Base-by-base conservation (phyloP, 2,797 vertebrate species). In the Chrosomus eos region DNA sequence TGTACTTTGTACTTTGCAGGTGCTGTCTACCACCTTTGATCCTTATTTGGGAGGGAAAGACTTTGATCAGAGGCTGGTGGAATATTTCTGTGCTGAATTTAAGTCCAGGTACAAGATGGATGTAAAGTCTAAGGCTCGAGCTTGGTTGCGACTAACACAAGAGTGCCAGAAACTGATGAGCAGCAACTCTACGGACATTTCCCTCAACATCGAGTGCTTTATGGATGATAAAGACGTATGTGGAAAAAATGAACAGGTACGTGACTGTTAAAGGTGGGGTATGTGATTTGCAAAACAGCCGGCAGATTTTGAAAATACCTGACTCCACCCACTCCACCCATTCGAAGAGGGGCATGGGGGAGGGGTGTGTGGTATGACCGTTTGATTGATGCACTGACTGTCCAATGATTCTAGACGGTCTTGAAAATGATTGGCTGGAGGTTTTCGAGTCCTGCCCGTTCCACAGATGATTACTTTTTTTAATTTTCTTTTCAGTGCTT, bases 81-180 rank as follows among this genome's bases (percentile, higher is more conserved):
- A 96, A 87, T 85, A 96, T 84, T 97, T 96, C 21, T 96, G 95
- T 92, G 91, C 87, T 28, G 95, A 96, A 89, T 96, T 96, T 90
- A 95, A 95, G 90, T 87, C 92, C 0, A 96, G 93, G 79, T 96
- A 95, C 88, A 95, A 93, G 87, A 86, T 96, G 87, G 95, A 95
- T 89, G 92, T 95, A 66, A 96, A 95, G 89, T 91, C 93, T 55
- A 94, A 92, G 91, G 93, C 93, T 81, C 91, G 95, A 75, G 93
- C 94, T 16, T 92, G 95, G 28, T 92, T 96, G 86, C 93, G 95
- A 74, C 93, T 96, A 1, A 92, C 93, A 89, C 95, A 96, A 85
- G 95, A 96, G 23, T 96, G 95, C 84, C 95, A 96, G 88, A 96
- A 95, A 83, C 90, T 95, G 5, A 95, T 96, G 95, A 96, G 95